Conservation (phyloP, 1,140 invertebrate species). For the Camponotus vicinus region DNA sequence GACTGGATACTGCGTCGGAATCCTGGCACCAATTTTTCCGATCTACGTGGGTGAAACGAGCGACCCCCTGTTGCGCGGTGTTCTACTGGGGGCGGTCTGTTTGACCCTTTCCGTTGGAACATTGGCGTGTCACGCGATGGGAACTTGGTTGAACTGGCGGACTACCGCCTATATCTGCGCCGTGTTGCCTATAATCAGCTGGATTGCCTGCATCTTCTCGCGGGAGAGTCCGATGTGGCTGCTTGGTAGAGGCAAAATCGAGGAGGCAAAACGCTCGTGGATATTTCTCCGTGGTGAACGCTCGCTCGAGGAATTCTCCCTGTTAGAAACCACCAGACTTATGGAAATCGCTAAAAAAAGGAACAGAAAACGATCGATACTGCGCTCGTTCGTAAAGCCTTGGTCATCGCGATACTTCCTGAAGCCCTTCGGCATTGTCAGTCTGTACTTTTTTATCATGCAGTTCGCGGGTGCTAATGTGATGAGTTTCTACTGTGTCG, state of each 20-base stretch:
- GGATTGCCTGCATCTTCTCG: conserved; percentile 85
- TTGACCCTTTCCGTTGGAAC: conserved; percentile 87
- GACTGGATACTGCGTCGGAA: conserved; percentile 88
- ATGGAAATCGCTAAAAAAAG: background rate
- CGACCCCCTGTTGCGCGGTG: conserved; percentile 87
- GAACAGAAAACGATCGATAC: conserved; percentile 14
- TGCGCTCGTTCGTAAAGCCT: background rate
- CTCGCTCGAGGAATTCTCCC: conserved; percentile 68
- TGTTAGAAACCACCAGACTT: background rate
- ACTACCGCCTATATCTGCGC: conserved; percentile 87
- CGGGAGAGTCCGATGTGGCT: conserved; percentile 92
- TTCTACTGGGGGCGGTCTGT: conserved; percentile 87
- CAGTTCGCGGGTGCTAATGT: conserved; percentile 90
- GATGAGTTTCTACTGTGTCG: conserved; percentile 91
- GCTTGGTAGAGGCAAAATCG: conserved; percentile 85
- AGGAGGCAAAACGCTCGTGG: conserved; percentile 86
- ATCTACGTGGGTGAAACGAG: conserved; percentile 87
- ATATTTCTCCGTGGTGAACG: conserved; percentile 59
- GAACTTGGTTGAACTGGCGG: conserved; percentile 88
- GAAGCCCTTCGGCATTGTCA: conserved; percentile 88
- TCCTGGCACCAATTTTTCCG: conserved; percentile 85
- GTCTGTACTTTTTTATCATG: conserved; percentile 87
- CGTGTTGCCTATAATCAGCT: conserved; percentile 85
- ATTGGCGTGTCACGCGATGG: conserved; percentile 87
- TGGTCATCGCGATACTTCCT: conserved; percentile 78